These are phyloP conservation scores for Ophioninae sp. DNA, from an alignment of 2,888 invertebrate genomes.

Conservation along the genomic window DNA sequence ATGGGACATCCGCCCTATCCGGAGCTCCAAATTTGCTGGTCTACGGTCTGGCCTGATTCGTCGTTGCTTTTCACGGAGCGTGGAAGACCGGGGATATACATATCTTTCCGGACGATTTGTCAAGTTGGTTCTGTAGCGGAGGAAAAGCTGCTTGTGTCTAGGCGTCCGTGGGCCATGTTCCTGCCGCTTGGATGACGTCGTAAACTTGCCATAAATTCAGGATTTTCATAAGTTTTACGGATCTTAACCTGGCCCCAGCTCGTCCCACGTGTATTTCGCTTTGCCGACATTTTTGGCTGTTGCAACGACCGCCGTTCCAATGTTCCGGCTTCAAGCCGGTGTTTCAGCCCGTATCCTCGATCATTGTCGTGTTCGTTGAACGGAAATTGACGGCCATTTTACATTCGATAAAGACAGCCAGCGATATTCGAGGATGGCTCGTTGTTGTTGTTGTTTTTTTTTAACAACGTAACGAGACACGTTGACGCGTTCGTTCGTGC, in stretches of 20 bases:
- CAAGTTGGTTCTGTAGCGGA: constrained; percentile 66
- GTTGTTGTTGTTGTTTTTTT: not conserved
- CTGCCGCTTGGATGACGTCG: constrained; percentile 63
- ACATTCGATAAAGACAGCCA: constrained; percentile 2
- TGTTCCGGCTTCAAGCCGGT: not conserved
- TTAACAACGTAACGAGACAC: constrained; percentile 48
- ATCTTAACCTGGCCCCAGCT: constrained; percentile 35
- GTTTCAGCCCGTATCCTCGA: not conserved
- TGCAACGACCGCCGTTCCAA: not conserved
- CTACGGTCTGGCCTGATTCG: constrained; percentile 36
- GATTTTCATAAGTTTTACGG: constrained; percentile 73
- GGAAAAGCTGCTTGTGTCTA: constrained; percentile 65
- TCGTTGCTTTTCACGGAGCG: constrained; percentile 41
- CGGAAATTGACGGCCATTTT: constrained; percentile 34
- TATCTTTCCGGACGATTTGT: constrained; percentile 78
- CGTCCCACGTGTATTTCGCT: constrained; percentile 6
- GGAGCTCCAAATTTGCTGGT: constrained; percentile 50
- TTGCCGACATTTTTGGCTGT: constrained; percentile 1
- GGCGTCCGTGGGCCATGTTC: constrained; percentile 52
- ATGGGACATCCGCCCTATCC: constrained; percentile 37
- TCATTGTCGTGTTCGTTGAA: constrained; percentile 4
- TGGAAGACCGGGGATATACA: constrained; percentile 61
- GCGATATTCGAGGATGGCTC: not conserved
- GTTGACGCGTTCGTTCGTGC: constrained; percentile 4
- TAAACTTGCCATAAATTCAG: constrained; percentile 71